Base-by-base conservation (phyloP, 1,140 invertebrate species). In the Ceratina calcarata region DNA sequence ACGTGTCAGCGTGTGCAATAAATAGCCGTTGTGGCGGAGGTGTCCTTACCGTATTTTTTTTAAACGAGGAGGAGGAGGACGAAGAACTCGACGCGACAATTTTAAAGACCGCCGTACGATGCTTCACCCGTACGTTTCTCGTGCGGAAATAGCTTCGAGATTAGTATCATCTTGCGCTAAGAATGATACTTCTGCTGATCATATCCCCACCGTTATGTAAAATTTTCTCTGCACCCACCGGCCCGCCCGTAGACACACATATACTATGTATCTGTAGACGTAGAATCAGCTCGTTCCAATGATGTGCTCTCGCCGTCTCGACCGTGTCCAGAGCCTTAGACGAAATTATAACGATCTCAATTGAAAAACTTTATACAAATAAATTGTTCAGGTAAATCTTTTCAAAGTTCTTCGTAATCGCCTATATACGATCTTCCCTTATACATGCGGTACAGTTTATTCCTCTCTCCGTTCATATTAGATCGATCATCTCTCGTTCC, bases 201-300 rank as follows among this genome's bases (percentile, higher is more conserved):
- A 74, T 72, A 86, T 86, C 82, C 82, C 82, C 82, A 84, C 82
- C 65, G 53, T 78, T 75, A 79, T 55, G 53, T 71, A 74, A 78
- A 79, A 82, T 75, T 79, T 69, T 82, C 57, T 55, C 32, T 37
- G 69, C 75, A 64, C 65, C 76, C 49, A 45, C 49, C 37, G 32
- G 20, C 27, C 27, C 27, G 4, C 27, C 27, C 37, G 7, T 45
- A 45, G 2, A 45, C 8, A 45, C 7, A 45, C 27, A 1, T 75
- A 51, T 62, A 62, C 24, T 58, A 53, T 45, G 68, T 22, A 57
- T 51, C 51, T 18, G 7, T 12, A 7, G 53, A 55, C 53, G 53
- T 18, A 57, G 3, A 57, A 45, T 45, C 7, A 45, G 37, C n/a
- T 24, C 20, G 20, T 51, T 51, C 1, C 27, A 32, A 32, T 13